Evolutionary conservation across 2,888 invertebrate genomes (phyloP).

Genomic region (Zaprionus obscuricornis): DNA sequence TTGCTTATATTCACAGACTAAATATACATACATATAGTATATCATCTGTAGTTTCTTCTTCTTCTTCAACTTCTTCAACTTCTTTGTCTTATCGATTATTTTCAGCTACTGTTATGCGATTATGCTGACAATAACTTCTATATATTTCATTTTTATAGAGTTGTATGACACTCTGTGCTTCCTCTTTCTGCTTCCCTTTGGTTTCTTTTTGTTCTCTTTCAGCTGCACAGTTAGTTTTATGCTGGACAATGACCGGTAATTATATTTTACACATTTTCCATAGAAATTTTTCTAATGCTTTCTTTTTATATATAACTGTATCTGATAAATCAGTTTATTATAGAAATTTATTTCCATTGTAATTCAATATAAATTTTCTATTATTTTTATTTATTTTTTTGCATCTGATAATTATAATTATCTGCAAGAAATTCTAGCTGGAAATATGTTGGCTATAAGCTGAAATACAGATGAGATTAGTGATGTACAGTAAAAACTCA

Average conservation of each 20-base stretch:
- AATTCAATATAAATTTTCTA: too few species aligned
- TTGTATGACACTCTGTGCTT: not conserved
- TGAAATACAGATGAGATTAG: too few species aligned
- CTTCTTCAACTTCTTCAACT: not conserved
- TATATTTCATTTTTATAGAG: slow-evolving; percentile 22
- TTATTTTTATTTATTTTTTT: too few species aligned
- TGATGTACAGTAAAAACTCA: too few species aligned
- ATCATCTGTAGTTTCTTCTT: too few species aligned
- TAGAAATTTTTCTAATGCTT: slow-evolving; percentile 12
- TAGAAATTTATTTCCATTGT: too few species aligned
- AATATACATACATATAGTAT: too few species aligned
- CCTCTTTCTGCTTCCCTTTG: slow-evolving; percentile 3
- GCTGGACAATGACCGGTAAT: slow-evolving; percentile 68
- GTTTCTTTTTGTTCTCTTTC: slow-evolving; percentile 7
- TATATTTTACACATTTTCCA: slow-evolving; percentile 45
- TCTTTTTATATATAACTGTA: slow-evolving; percentile 7
- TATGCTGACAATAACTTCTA: slow-evolving; percentile 48
- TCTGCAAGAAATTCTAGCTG: too few species aligned
- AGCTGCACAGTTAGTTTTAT: slow-evolving; percentile 33
- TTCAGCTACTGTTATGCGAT: slow-evolving; percentile 53
- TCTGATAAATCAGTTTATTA: too few species aligned
- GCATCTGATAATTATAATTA: too few species aligned
- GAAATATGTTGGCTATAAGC: too few species aligned
- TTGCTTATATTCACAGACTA: slow-evolving; percentile 15
- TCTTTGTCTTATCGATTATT: slow-evolving; percentile 21